Percentiles rank a stretch among this genome's conserved stretches.
Conservation (phyloP, 35 echinoderm and acorn worm genomes). For the Chiridota heheva region DNA sequence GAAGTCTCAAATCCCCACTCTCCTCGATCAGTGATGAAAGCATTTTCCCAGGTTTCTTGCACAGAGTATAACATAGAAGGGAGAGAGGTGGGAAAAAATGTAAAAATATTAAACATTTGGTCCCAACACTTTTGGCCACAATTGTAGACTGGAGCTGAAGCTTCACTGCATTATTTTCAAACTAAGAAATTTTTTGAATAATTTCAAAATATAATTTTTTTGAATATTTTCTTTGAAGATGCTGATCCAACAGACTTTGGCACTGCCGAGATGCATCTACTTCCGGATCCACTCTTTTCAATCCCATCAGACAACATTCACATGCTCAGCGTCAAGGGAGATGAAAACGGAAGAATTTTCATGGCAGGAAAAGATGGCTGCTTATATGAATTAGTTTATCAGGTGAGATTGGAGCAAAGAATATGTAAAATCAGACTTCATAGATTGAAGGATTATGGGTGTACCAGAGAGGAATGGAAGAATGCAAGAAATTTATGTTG, state of each 20-base stretch:
- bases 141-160: too few relatives aligned
- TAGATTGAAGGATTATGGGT: background rate
- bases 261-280: constrained; percentile 85
- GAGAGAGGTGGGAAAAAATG: too few relatives aligned
- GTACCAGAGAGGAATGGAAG: background rate
- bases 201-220: too few relatives aligned
- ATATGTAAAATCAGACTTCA: background rate
- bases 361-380: constrained; percentile 95
- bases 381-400: constrained; percentile 92
- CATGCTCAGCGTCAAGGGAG: constrained; percentile 67
- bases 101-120: too few relatives aligned
- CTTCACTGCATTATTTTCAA: too few relatives aligned
- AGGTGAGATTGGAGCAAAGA: constrained; percentile 40
- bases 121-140: too few relatives aligned
- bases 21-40: too few relatives aligned
- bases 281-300: constrained; percentile 91
- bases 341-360: constrained; percentile 75
- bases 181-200: too few relatives aligned
- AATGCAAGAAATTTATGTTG: too few relatives aligned
- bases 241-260: constrained; percentile 66
- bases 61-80: too few relatives aligned
- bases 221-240: constrained; percentile 24
- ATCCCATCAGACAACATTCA: constrained; percentile 88
- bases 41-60: too few relatives aligned
- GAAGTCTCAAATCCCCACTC: too few relatives aligned